phyloP scores from a whole-genome alignment of 2,113 vertebrate species.

The Irena cyanogastra region DNA sequence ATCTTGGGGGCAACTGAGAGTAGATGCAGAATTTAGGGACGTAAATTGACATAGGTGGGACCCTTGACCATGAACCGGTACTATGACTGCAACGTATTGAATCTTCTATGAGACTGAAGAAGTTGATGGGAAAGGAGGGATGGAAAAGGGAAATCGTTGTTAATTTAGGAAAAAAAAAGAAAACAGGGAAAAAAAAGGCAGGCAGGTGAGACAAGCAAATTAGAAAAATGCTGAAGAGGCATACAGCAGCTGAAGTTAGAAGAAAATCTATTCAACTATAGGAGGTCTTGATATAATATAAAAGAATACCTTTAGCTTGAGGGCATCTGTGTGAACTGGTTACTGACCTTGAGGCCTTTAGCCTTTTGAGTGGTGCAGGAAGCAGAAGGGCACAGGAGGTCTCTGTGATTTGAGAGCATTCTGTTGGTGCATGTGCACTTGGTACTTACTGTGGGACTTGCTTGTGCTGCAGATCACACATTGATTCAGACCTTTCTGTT shows the following conservation, averaged over 20 bases:
- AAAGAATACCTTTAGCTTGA: background rate
- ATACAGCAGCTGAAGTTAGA: background rate
- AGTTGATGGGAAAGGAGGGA: background rate
- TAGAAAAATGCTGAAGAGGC: background rate
- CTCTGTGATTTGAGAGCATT: background rate
- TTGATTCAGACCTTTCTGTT: constrained; percentile 49
- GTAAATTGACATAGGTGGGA: background rate
- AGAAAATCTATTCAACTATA: background rate
- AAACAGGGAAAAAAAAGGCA: background rate
- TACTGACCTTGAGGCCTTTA: background rate
- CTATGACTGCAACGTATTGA: background rate
- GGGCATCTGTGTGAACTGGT: background rate
- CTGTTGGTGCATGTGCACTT: background rate
- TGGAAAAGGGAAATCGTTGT: background rate
- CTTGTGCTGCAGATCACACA: constrained; percentile 37
- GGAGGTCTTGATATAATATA: background rate
- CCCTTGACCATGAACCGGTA: background rate
- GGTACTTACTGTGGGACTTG: constrained; percentile 22
- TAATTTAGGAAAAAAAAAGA: background rate
- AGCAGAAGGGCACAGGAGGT: background rate
- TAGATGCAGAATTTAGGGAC: background rate
- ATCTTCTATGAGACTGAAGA: background rate
- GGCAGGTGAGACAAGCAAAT: background rate
- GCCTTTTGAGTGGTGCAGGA: background rate
- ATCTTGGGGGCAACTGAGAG: background rate